These are phyloP conservation scores for Sylvicola fuscatus DNA, from an alignment of 2,888 invertebrate species.

Conservation along the genomic window DNA sequence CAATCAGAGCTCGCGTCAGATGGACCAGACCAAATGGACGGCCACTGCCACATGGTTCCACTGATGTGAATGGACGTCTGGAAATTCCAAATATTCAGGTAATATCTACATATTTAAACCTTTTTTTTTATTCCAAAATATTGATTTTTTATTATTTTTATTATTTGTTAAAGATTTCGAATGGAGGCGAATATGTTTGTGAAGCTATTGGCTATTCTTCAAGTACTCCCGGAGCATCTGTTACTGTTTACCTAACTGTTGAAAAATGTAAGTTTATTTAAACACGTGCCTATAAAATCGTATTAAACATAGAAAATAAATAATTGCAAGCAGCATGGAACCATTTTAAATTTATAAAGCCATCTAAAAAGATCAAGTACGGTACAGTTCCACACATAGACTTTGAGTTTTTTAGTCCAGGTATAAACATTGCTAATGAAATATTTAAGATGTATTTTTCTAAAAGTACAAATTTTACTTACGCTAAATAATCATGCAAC, in stretches of 20 bases:
- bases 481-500: too few relatives aligned
- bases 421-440: slow-evolving; percentile 17
- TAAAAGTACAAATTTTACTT: too few relatives aligned
- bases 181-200: slow-evolving; percentile 69
- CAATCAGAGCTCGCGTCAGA: slow-evolving; percentile 46
- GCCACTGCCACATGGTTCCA: slow-evolving; percentile 56
- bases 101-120: slow-evolving; percentile 9
- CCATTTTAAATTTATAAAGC: slow-evolving; percentile 11
- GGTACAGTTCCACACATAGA: slow-evolving; percentile 35
- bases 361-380: slow-evolving; percentile 29
- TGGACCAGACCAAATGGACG: slow-evolving; percentile 53
- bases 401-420: slow-evolving; percentile 35
- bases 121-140: slow-evolving; percentile 2
- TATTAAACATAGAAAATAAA: neutral
- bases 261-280: slow-evolving; percentile 47
- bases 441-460: too few relatives aligned
- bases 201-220: slow-evolving; percentile 47
- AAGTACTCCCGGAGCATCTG: slow-evolving; percentile 39
- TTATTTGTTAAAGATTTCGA: slow-evolving; percentile 32
- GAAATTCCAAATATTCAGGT: slow-evolving; percentile 67
- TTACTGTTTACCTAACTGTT: slow-evolving; percentile 49
- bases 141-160: neutral
- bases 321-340: slow-evolving; percentile 20
- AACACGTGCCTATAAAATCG: slow-evolving; percentile 1
- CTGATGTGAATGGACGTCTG: slow-evolving; percentile 54